A percentile compares a stretch with the other conserved stretches of the same genome.
phyloP scores from a whole-genome alignment of 2,797 vertebrate genomes.

The Threskiornis aethiopicus region DNA sequence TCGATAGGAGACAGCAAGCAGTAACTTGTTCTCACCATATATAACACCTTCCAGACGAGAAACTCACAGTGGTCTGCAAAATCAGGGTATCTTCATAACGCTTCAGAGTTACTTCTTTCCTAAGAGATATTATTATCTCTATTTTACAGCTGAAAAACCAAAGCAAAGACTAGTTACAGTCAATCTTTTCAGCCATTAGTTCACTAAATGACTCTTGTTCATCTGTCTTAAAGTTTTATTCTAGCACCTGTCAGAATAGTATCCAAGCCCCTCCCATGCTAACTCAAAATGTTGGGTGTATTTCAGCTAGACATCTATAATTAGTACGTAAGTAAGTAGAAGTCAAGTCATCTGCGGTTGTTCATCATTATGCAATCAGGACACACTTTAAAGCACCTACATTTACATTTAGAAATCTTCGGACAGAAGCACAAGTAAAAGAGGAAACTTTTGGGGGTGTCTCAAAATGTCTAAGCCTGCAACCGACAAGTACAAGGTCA shows the following conservation, averaged over 20 bases:
- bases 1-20: constrained; percentile 28
- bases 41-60: background rate
- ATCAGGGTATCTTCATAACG: background rate
- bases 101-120: background rate
- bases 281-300: background rate
- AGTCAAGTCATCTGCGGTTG: background rate
- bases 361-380: constrained; percentile 19
- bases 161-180: background rate
- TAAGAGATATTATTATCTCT: background rate
- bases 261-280: background rate
- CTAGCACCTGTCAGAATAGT: background rate
- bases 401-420: constrained; percentile 17
- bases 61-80: constrained; percentile 11
- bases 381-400: background rate
- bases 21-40: constrained; percentile 7
- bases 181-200: background rate
- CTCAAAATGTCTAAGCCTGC: background rate
- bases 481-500: background rate
- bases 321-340: background rate
- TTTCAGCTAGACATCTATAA: constrained; percentile 29
- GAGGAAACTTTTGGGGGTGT: background rate
- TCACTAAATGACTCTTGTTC: background rate
- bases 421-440: background rate
- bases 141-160: background rate
- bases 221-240: background rate